phyloP scores from a whole-genome alignment of 2,888 invertebrate genomes.

The Athalia cordata region DNA sequence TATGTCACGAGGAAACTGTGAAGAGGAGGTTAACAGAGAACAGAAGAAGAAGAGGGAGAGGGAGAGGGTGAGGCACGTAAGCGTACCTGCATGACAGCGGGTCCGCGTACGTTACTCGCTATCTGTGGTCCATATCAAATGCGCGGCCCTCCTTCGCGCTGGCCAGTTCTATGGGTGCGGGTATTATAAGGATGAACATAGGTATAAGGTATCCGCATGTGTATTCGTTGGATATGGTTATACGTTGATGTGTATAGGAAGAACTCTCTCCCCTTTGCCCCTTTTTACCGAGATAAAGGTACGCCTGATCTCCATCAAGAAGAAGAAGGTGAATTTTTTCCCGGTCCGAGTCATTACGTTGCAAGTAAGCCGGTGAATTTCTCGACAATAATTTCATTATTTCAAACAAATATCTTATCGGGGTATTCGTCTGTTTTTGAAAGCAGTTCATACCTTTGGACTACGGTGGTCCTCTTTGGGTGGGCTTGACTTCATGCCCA shows the following conservation, averaged over 20 bases:
- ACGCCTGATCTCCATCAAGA: constrained; percentile 49
- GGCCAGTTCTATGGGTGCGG: background rate
- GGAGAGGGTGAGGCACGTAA: constrained; percentile 52
- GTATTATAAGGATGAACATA: constrained; percentile 7
- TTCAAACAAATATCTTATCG: background rate
- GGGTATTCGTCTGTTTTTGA: background rate
- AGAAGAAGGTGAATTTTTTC: background rate
- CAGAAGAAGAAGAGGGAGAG: constrained; percentile 39
- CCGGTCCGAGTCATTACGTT: background rate
- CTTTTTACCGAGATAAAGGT: constrained; percentile 43
- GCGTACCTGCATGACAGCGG: constrained; percentile 65
- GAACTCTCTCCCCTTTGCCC: constrained; percentile 48
- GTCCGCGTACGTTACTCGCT: constrained; percentile 70
- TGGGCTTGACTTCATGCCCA: constrained; percentile 46
- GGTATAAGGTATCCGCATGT: constrained; percentile 13
- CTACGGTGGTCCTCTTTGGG: constrained; percentile 46
- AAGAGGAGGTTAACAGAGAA: too few species aligned
- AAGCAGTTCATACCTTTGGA: background rate
- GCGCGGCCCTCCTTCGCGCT: constrained; percentile 58
- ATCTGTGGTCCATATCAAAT: constrained; percentile 73
- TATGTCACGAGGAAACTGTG: constrained; percentile 31
- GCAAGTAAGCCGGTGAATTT: background rate
- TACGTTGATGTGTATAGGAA: constrained; percentile 22
- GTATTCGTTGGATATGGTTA: constrained; percentile 13
- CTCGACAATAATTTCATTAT: background rate